Conservation (phyloP, 2,113 vertebrate species). For the Poicephalus gulielmi region DNA sequence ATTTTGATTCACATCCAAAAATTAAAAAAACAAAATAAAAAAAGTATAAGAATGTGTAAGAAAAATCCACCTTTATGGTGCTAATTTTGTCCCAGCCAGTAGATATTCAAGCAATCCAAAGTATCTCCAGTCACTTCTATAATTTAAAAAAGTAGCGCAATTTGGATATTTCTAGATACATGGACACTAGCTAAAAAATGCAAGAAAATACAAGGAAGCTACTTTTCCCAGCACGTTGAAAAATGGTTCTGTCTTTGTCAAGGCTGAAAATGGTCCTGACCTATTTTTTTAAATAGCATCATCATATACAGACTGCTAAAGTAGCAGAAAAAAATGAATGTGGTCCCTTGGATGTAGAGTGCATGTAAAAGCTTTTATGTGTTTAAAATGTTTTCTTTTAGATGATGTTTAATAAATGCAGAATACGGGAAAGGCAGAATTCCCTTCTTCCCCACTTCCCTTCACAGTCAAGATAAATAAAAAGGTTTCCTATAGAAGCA, state of each 20-base stretch:
- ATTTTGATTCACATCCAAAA: not conserved
- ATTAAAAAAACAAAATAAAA: no score
- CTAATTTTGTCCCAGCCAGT: not conserved
- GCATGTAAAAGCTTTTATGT: conserved; percentile 52
- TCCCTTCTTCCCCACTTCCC: conserved; percentile 38
- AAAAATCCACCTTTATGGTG: not conserved
- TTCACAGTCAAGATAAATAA: conserved; percentile 47
- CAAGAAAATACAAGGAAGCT: not conserved
- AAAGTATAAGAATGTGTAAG: not conserved
- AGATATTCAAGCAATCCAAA: not conserved
- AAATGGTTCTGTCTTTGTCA: not conserved
- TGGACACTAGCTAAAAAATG: not conserved
- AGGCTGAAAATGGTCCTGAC: conserved; percentile 33
- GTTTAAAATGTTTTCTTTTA: conserved; percentile 47
- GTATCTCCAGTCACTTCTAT: not conserved
- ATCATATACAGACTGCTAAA: conserved; percentile 6
- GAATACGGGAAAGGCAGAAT: conserved; percentile 44
- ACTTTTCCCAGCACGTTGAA: not conserved
- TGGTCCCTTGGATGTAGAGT: conserved; percentile 50
- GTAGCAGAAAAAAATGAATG: conserved; percentile 32
- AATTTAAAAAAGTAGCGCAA: not conserved
- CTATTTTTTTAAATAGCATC: conserved; percentile 31
- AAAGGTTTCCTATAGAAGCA: conserved; percentile 50
- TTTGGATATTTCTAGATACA: not conserved
- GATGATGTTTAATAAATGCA: conserved; percentile 46